Evolutionary conservation across 2,888 invertebrate genomes (phyloP), one percentile per base, ranked within the genome.

Genomic region (Adelognathus sp.): DNA sequence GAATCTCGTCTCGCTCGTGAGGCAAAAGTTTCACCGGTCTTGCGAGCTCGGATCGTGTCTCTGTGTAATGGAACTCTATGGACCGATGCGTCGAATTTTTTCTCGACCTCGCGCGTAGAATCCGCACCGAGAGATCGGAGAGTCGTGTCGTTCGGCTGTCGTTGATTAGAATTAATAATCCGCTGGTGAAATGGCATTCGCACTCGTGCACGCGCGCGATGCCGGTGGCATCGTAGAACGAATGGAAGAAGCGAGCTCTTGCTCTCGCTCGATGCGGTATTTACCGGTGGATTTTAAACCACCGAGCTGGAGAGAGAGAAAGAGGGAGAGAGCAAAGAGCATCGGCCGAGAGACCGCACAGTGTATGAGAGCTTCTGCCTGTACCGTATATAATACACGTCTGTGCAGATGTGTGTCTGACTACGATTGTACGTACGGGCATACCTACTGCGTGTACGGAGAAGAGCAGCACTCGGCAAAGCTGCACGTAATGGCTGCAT

Each of bases 401-500:
- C 16, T 36, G 11, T 56, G 18, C n/a, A 36, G 11, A 29, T 31
- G 1, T 14, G 6, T 31, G 27, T 31, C 11, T 29, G 1, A 9
- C 36, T 6, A 29, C 5, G 3, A n/a, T 5, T 39, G 24, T n/a
- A 61, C 27, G 27, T 11, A 39, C 39, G 14, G 24, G 24, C 27
- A n/a, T 24, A n/a, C 5, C 9, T 5, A 27, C 27, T n/a, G 11
- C 61, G 60, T 44, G 31, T 44, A 63, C 16, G n/a, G n/a, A n/a
- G n/a, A n/a, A 63, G 46, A 44, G 18, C 63, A 63, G 44, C 63
- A n/a, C n/a, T n/a, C n/a, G 41, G 44, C 44, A 18, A 41, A n/a
- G n/a, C 39, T 24, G 77, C 61, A 76, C 72, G 77, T 82, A 82
- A 82, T 80, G 74, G 74, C 78, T 74, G 72, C 78, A 73, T 79